Evolutionary conservation across 92 coral and sea anemone genomes (phyloP).

Genomic region (Actinostola sp.): DNA sequence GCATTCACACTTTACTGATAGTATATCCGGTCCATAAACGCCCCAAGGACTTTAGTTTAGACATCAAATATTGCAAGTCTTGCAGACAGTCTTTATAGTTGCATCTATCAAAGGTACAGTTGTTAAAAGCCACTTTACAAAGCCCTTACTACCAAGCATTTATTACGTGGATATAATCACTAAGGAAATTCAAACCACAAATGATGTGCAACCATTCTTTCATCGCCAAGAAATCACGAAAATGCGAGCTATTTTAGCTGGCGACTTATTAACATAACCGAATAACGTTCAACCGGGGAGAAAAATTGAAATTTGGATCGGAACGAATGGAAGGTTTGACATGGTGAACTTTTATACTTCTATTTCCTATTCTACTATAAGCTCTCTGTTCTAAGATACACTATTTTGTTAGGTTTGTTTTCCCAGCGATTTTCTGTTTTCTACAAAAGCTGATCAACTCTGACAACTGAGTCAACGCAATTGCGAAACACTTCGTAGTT

Average conservation of each 20-base stretch:
- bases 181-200: constrained; percentile 4
- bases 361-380: too few species aligned
- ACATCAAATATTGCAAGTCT: too few species aligned
- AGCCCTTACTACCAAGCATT: constrained; percentile 1
- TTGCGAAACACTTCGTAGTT: constrained; percentile 29
- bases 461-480: constrained; percentile 5
- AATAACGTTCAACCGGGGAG: too few species aligned
- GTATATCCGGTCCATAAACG: too few species aligned
- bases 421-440: background rate
- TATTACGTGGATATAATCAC: background rate
- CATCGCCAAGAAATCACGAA: constrained; percentile 14
- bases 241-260: constrained; percentile 5
- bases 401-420: background rate
- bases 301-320: background rate
- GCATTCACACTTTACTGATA: too few species aligned
- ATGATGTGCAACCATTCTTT: constrained; percentile 13
- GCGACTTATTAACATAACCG: background rate
- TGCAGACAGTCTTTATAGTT: too few species aligned
- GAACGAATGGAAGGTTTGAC: constrained; percentile 3
- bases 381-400: background rate
- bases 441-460: background rate
- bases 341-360: too few species aligned
- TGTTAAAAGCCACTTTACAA: constrained; percentile 8
- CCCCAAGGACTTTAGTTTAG: too few species aligned
- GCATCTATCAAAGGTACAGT: too few species aligned